Conservation (phyloP, 1,140 invertebrate species). For the Zaprionus africanus region DNA sequence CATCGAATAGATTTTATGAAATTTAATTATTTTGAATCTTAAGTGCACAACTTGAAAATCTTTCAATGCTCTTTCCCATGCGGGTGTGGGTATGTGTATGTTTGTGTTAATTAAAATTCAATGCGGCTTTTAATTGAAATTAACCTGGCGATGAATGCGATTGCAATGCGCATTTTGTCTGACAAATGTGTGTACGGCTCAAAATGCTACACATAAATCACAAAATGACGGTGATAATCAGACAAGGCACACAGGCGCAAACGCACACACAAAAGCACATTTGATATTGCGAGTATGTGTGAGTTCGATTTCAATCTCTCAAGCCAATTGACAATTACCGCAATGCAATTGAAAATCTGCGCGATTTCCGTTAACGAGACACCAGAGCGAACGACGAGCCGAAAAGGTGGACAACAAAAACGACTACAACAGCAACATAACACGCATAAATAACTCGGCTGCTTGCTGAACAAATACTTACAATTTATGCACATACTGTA, state of each 20-base stretch:
- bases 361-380: slow-evolving; percentile 69
- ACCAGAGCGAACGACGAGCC: slow-evolving; percentile 25
- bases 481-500: slow-evolving; percentile 56
- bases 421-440: slow-evolving; percentile 10
- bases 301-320: slow-evolving; percentile 68
- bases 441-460: slow-evolving; percentile 58
- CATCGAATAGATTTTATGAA: too few species aligned
- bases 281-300: slow-evolving; percentile 7
- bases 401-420: slow-evolving; percentile 36
- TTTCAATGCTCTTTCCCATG: slow-evolving; percentile 9
- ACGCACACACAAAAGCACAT: slow-evolving; percentile 2
- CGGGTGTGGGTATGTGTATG: neutral
- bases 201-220: slow-evolving; percentile 77
- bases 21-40: neutral
- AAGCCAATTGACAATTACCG: slow-evolving; percentile 76
- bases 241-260: slow-evolving; percentile 47
- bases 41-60: slow-evolving; percentile 1
- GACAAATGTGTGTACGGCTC: slow-evolving; percentile 62
- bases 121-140: slow-evolving; percentile 72
- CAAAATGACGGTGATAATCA: slow-evolving; percentile 69
- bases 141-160: slow-evolving; percentile 62
- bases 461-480: slow-evolving; percentile 70
- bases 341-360: slow-evolving; percentile 75
- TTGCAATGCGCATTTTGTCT: slow-evolving; percentile 51
- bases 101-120: slow-evolving; percentile 66